Evolutionary conservation across 2,888 invertebrate species (phyloP).

Genomic region (Scaptodrosophila latifasciaeformis): DNA sequence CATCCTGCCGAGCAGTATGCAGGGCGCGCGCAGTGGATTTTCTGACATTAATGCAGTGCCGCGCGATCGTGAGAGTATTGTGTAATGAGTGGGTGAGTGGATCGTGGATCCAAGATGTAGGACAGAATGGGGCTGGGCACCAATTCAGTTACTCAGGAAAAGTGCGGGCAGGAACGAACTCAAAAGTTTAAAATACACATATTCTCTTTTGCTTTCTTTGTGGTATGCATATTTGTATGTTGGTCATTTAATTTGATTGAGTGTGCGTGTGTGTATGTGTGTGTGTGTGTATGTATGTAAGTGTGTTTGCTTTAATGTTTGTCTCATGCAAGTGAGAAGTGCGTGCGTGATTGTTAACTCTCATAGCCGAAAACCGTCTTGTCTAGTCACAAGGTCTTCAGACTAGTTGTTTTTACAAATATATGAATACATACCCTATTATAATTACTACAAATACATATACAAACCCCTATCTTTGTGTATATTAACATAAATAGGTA

Average conservation of each 20-base stretch:
- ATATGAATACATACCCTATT: too few relatives aligned
- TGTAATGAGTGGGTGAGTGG: slow-evolving; percentile 47
- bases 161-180: slow-evolving; percentile 60
- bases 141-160: slow-evolving; percentile 57
- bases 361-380: slow-evolving; percentile 42
- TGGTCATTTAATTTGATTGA: background rate
- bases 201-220: slow-evolving; percentile 23
- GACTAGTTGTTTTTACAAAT: slow-evolving; percentile 66
- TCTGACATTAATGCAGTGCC: slow-evolving; percentile 69
- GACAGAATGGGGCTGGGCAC: background rate
- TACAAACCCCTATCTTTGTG: slow-evolving; percentile 11
- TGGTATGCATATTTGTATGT: background rate
- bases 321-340: slow-evolving; percentile 40
- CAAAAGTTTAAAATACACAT: slow-evolving; percentile 21
- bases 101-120: slow-evolving; percentile 7
- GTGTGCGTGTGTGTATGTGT: slow-evolving; percentile 10
- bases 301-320: slow-evolving; percentile 52
- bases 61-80: slow-evolving; percentile 75
- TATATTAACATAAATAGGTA: background rate
- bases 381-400: slow-evolving; percentile 72
- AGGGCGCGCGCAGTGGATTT: slow-evolving; percentile 70
- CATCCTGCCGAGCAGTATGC: slow-evolving; percentile 70
- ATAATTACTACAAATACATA: slow-evolving; percentile 24
- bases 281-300: background rate
- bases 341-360: slow-evolving; percentile 39